phyloP scores from a whole-genome alignment of 2,888 invertebrate species.

The Andrena praecox region DNA sequence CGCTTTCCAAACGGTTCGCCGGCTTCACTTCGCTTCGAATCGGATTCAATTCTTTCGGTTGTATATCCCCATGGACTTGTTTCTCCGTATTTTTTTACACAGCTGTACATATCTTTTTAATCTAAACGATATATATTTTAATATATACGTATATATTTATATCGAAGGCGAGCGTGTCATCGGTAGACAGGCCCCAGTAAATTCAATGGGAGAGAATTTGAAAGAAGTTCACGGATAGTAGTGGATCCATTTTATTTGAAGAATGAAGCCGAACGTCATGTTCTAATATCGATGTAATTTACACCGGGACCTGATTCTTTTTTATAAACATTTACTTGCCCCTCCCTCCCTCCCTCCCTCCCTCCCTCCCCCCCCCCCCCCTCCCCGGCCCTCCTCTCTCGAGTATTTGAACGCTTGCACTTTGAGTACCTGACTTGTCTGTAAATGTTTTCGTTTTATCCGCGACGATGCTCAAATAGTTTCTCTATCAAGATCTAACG shows the following conservation, averaged over 20 bases:
- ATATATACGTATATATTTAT: constrained; percentile 47
- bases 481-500: not conserved
- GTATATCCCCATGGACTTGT: constrained; percentile 23
- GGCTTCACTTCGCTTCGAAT: not conserved
- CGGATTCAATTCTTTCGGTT: constrained; percentile 18
- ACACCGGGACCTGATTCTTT: constrained; percentile 60
- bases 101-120: constrained; percentile 54
- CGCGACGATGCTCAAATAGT: not conserved
- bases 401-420: constrained; percentile 50
- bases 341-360: not conserved
- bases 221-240: not conserved
- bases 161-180: constrained; percentile 19
- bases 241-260: constrained; percentile 21
- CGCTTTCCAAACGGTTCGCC: not conserved
- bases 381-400: not conserved
- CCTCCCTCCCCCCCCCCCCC: too few species aligned
- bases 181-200: not conserved
- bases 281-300: constrained; percentile 33
- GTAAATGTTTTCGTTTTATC: constrained; percentile 43
- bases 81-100: constrained; percentile 54
- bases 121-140: constrained; percentile 59
- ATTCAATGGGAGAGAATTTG: not conserved
- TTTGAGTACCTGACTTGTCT: constrained; percentile 60
- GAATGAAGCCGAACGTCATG: constrained; percentile 24
- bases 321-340: constrained; percentile 46